phyloP scores from a whole-genome alignment of 2,113 vertebrate genomes.

The Collichthys lucidus region DNA sequence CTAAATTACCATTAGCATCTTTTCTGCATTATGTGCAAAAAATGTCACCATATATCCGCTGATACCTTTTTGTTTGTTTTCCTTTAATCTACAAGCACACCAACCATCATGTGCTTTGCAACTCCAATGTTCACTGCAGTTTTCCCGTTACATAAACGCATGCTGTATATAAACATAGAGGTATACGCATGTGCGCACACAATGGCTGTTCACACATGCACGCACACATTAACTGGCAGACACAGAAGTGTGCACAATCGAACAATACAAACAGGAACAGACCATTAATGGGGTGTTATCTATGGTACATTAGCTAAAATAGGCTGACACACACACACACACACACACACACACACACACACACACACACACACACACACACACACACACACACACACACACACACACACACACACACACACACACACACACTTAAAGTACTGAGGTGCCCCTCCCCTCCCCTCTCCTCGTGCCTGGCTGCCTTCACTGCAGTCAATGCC shows the following conservation, averaged over 20 bases:
- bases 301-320: slow-evolving; percentile 26
- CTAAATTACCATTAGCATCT: too few species aligned
- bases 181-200: background rate
- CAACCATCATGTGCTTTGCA: slow-evolving; percentile 6
- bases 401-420: slow-evolving; percentile 21
- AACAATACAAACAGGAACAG: slow-evolving; percentile 2
- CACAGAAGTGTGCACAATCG: background rate
- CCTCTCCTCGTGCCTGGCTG: background rate
- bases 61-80: background rate
- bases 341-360: slow-evolving; percentile 26
- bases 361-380: background rate
- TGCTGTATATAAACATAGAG: too few species aligned
- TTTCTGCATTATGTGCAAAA: too few species aligned
- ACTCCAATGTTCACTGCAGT: background rate
- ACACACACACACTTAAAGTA: slow-evolving; percentile 1
- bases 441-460: background rate
- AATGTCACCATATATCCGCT: too few species aligned
- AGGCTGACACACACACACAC: slow-evolving; percentile 3
- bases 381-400: slow-evolving; percentile 23
- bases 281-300: slow-evolving; percentile 22
- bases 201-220: background rate
- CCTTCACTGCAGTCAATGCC: slow-evolving; percentile 8
- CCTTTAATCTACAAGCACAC: background rate
- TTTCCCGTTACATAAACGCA: too few species aligned
- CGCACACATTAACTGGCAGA: background rate